phyloP scores from a whole-genome alignment of 2,113 vertebrate species.

The Lycaon pictus region DNA sequence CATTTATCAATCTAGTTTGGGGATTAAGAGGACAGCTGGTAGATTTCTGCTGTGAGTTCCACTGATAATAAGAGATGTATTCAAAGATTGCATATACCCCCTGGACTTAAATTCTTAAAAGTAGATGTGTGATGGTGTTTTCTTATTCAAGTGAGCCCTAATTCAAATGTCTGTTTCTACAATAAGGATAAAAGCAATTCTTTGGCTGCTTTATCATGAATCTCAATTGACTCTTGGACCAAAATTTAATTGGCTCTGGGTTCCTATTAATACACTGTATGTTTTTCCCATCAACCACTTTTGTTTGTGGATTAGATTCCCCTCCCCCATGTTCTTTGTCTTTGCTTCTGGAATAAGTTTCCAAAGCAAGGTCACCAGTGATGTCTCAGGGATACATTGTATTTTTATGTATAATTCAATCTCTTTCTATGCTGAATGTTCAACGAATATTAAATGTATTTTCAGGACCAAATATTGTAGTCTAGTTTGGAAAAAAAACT shows the following conservation, averaged over 20 bases:
- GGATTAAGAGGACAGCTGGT: not conserved
- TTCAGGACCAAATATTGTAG: not conserved
- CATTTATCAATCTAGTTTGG: not conserved
- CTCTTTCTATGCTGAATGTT: not conserved
- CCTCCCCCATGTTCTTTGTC: not conserved
- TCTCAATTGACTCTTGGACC: not conserved
- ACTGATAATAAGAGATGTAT: not conserved
- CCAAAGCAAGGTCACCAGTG: not conserved
- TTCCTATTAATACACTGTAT: not conserved
- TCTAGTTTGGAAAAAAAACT: not conserved
- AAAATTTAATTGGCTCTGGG: not conserved
- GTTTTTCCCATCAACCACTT: not conserved
- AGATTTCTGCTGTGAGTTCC: not conserved
- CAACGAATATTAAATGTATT: not conserved
- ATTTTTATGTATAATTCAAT: not conserved
- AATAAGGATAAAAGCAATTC: not conserved
- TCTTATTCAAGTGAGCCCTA: not conserved
- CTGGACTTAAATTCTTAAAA: not conserved
- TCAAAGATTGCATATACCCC: not conserved
- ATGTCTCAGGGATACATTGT: not conserved
- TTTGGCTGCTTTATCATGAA: not conserved
- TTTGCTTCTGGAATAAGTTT: not conserved
- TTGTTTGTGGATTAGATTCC: not conserved
- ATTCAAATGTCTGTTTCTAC: constrained; percentile 23
- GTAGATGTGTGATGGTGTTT: not conserved